Percentiles rank a stretch among this genome's conserved stretches.
Evolutionary conservation across 2,113 vertebrate genomes (phyloP).

Genomic region (Lichenostomus cassidix): DNA sequence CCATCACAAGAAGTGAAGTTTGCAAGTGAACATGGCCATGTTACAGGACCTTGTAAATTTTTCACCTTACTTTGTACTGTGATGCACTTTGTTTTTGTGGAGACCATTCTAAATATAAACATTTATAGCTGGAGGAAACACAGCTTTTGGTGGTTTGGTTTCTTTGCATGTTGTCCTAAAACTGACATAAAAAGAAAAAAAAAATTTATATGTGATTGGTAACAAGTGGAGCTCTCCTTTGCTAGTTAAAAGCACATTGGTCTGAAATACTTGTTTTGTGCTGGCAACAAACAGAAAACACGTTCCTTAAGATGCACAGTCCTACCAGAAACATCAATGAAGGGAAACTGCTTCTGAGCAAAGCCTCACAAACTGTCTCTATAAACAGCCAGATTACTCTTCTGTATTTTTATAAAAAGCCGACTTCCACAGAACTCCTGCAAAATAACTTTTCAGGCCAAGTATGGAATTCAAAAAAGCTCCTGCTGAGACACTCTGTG

Average conservation of each 20-base stretch:
- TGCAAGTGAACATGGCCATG: not conserved
- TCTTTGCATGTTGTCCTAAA: not conserved
- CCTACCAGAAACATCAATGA: not conserved
- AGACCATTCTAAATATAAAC: not conserved
- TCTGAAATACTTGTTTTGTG: not conserved
- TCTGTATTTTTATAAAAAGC: slow-evolving; percentile 27
- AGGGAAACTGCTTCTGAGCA: not conserved
- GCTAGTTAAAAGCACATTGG: not conserved
- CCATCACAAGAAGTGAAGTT: not conserved
- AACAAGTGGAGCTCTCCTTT: not conserved
- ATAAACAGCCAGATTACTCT: not conserved
- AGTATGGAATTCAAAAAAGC: slow-evolving; percentile 64
- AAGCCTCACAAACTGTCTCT: not conserved
- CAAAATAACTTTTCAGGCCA: slow-evolving; percentile 54
- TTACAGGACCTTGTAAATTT: not conserved
- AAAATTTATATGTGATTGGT: not conserved
- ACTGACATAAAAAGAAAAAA: not conserved
- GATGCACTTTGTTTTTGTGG: not conserved
- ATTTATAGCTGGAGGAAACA: slow-evolving; percentile 18
- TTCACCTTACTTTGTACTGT: not conserved
- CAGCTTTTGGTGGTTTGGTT: not conserved
- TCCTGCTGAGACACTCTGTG: slow-evolving; percentile 55
- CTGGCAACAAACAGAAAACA: not conserved
- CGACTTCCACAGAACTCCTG: slow-evolving; percentile 4
- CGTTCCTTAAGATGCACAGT: not conserved